Base-by-base conservation (phyloP, 2,888 invertebrate species). In the Trissoscelio sp. region DNA sequence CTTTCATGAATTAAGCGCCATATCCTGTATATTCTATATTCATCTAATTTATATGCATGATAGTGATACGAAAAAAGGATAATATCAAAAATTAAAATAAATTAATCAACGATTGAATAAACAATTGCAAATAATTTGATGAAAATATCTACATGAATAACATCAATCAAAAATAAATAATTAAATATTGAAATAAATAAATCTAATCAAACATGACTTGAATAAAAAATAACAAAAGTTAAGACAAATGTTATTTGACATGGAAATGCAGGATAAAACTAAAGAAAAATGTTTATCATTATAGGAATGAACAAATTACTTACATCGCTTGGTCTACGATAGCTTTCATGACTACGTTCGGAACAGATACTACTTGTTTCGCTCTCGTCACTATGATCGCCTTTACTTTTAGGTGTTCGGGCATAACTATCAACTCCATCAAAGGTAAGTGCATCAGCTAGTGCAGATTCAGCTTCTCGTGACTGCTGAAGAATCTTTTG, bases 311-410 rank as follows among this genome's bases (percentile, higher is more conserved):
- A 39, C 2, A 4, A 3, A 14, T 22, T 22, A 94, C 95, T 95
- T 91, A 96, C 96, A 92, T 97, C 97, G 86, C 96, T 94, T 37
- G 94, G 95, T 85, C 96, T 93, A 79, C 96, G 94, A 86, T 94
- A 96, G 1, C 96, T 96, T 91, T 97, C 96, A 85, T 96, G 94
- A 60, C 97, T 97, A 24, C 97, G 93, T 88, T 98, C 98, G 0
- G 98, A 98, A 90, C 98, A 98, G 9, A 99, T 96, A 88, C 98
- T 98, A 55, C 98, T 98, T 0, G 98, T 98, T 91, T 99, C 98
- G 6, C 98, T 97, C 88, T 97, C 97, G 86, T 96, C 96, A 11
- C 95, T 95, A 88, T 95, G 95, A 87, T 97, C 97, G 24, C 91
- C 91, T 82, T 91, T 91, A 22, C 87, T 88, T 66, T 90, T 87